These are phyloP conservation scores for Apis dorsata DNA, from an alignment of 1,140 invertebrate genomes.

Conservation along the genomic window DNA sequence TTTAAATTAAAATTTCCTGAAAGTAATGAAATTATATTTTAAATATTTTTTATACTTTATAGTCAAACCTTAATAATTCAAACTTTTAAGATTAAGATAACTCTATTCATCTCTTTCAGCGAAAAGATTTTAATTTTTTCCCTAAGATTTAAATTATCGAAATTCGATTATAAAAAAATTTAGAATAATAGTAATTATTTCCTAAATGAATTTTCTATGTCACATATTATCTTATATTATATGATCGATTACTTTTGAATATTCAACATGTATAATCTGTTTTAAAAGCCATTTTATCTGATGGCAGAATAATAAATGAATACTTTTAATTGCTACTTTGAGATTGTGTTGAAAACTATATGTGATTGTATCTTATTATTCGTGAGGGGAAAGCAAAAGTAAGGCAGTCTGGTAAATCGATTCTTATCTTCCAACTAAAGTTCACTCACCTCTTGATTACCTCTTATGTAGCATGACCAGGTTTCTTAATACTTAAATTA, in stretches of 20 bases:
- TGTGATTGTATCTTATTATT: slow-evolving; percentile 15
- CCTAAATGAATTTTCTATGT: background rate
- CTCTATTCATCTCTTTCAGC: too few species aligned
- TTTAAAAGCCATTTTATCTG: background rate
- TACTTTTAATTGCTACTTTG: background rate
- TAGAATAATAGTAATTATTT: background rate
- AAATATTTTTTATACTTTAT: too few species aligned
- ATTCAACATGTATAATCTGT: background rate
- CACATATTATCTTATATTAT: too few species aligned
- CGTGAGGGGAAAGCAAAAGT: slow-evolving; percentile 50
- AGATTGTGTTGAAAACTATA: background rate
- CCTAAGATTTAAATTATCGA: too few species aligned
- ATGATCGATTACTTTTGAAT: background rate
- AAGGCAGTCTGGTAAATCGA: slow-evolving; percentile 62
- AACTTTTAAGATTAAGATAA: too few species aligned
- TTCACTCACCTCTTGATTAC: slow-evolving; percentile 50
- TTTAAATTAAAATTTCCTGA: too few species aligned
- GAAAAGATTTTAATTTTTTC: too few species aligned
- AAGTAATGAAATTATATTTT: too few species aligned
- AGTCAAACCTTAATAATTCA: too few species aligned
- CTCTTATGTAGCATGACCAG: background rate
- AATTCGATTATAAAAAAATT: background rate
- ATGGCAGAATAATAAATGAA: background rate
- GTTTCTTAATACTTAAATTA: background rate
- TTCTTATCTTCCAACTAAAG: slow-evolving; percentile 49